Evolutionary conservation across 1,140 invertebrate species (phyloP).

Genomic region (Tetragnatha versicolor): DNA sequence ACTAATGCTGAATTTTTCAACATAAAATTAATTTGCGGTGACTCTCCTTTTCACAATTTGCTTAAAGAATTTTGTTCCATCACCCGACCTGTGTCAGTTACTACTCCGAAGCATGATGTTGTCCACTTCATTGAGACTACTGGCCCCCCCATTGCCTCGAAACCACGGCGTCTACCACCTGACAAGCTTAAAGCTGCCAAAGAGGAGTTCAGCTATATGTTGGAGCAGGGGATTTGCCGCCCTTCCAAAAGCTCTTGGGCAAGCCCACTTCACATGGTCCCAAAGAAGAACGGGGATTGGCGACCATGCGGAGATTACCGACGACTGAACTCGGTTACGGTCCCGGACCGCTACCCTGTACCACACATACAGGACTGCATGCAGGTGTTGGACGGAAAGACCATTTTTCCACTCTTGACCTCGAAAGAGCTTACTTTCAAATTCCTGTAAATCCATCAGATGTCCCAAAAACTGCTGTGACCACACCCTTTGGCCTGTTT

Average conservation of each 20-base stretch:
- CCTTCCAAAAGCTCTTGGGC: slow-evolving; percentile 55
- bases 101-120: slow-evolving; percentile 20
- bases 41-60: slow-evolving; percentile 37
- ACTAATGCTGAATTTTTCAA: not conserved
- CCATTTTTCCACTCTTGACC: slow-evolving; percentile 7
- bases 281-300: slow-evolving; percentile 53
- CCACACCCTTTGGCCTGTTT: slow-evolving; percentile 42
- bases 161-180: not conserved
- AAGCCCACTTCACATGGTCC: slow-evolving; percentile 59
- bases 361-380: slow-evolving; percentile 46
- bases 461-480: slow-evolving; percentile 48
- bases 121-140: slow-evolving; percentile 41
- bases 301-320: slow-evolving; percentile 43
- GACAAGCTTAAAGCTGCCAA: slow-evolving; percentile 18
- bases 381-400: slow-evolving; percentile 2
- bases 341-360: slow-evolving; percentile 46
- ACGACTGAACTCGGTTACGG: slow-evolving; percentile 32
- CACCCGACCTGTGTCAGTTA: slow-evolving; percentile 56
- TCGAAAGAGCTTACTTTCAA: slow-evolving; percentile 38
- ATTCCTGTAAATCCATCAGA: slow-evolving; percentile 24
- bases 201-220: slow-evolving; percentile 34
- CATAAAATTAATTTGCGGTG: not conserved
- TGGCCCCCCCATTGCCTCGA: not conserved
- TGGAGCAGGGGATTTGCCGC: slow-evolving; percentile 47
- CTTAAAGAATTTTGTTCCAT: slow-evolving; percentile 45